Evolutionary conservation across 2,888 invertebrate genomes (phyloP), one percentile per base, ranked within the genome.

Genomic region (Julus scandinavius): DNA sequence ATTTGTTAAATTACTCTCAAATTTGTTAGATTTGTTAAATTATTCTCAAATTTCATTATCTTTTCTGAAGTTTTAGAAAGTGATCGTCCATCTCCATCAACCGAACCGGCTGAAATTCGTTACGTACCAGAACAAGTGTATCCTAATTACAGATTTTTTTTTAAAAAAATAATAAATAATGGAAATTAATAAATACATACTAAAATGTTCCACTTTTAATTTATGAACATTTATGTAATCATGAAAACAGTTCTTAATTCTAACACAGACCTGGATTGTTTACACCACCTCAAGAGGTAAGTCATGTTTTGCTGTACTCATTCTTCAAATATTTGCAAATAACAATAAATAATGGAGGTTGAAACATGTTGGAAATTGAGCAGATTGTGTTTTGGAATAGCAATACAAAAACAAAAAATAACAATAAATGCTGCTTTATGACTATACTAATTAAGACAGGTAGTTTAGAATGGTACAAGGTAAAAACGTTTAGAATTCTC

Each of bases 61-160:
- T 45, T 63, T 29, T 85, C 91, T 91, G 40, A 91, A 93, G 93
- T 93, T 4, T 90, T 93, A 90, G 93, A 93, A 88, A 93, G 92
- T 89, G 93, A 93, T 90, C 92, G 92, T 90, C 92, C 93, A 3
- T 92, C 92, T 90, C 93, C 93, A 0, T 91, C 91, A 2, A 92
- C 92, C 17, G 93, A 92, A 9, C 92, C 92, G n/a, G 92, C 93
- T 1, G 93, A 93, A 90, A 92, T 93, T 20, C 93, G 92, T 88
- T 93, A 93, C 89, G 91, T 93, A 58, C 93, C 93, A 9, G 93
- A 93, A 90, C 93, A 93, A 91, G 91, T 93, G 93, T 93, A 93
- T 92, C 58, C 58, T 58, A n/a, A 84, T n/a, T n/a, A n/a, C 45
- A 84, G 29, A 88, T 58, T 63, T 54, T 83, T 88, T 87, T 88